phyloP scores from a whole-genome alignment of 2,888 invertebrate species.

The Fragum sueziense region DNA sequence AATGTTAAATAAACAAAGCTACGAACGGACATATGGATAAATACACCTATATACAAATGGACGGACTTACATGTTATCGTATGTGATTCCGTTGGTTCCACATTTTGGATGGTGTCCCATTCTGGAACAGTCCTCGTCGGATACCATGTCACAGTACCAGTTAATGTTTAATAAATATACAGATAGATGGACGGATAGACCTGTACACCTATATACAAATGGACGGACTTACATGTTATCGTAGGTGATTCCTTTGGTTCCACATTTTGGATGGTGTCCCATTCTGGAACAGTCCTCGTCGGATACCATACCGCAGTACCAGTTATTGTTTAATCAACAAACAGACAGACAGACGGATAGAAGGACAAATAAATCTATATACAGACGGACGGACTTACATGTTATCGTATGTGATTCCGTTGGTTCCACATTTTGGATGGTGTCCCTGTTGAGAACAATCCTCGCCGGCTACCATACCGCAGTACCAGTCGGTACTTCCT shows the following conservation, averaged over 20 bases:
- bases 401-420: conserved; percentile 19
- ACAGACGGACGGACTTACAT: conserved; percentile 4
- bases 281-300: conserved; percentile 19
- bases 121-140: conserved; percentile 13
- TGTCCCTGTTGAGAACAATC: conserved; percentile 24
- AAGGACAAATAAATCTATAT: background rate
- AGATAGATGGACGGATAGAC: no score
- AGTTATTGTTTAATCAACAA: no score
- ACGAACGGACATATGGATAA: no score
- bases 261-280: conserved; percentile 15
- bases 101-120: conserved; percentile 14
- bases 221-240: conserved; percentile 25
- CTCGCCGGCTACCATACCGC: conserved; percentile 26
- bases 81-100: conserved; percentile 29
- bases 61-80: conserved; percentile 29
- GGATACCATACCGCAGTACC: conserved; percentile 32
- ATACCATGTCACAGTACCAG: conserved; percentile 36
- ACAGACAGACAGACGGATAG: no score
- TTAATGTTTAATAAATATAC: no score
- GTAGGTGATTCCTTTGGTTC: conserved; percentile 30
- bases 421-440: conserved; percentile 16
- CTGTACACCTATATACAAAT: no score
- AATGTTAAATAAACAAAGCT: no score
- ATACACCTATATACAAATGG: no score
- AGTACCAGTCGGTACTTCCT: no score